Conservation (phyloP, 2,888 invertebrate genomes). For the Nasonia oneida region DNA sequence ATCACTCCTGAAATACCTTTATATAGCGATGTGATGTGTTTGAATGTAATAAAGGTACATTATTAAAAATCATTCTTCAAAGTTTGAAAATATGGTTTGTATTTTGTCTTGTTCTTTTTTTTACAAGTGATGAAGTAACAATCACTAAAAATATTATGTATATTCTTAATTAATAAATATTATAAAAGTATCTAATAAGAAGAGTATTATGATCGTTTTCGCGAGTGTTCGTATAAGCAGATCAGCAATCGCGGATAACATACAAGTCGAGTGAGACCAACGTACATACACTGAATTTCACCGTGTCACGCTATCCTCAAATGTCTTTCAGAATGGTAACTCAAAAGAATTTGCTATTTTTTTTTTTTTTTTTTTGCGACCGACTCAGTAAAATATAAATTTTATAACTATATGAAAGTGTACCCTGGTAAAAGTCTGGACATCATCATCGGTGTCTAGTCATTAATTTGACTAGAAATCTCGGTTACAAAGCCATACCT, state of each 20-base stretch:
- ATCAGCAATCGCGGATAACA: slow-evolving; percentile 37
- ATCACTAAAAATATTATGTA: slow-evolving; percentile 66
- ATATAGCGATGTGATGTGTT: not conserved
- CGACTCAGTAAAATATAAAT: not conserved
- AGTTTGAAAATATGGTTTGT: slow-evolving; percentile 65
- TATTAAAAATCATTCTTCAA: slow-evolving; percentile 37
- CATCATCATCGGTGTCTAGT: not conserved
- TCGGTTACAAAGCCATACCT: not conserved
- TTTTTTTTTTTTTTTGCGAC: not conserved
- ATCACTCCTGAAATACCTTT: not conserved
- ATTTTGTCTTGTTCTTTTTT: slow-evolving; percentile 51
- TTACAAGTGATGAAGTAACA: slow-evolving; percentile 63
- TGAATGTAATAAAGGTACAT: slow-evolving; percentile 29
- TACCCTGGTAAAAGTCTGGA: slow-evolving; percentile 14
- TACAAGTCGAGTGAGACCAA: slow-evolving; percentile 12
- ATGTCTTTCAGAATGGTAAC: slow-evolving; percentile 45
- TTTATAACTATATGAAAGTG: slow-evolving; percentile 1
- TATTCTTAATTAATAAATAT: slow-evolving; percentile 69
- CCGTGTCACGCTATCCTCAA: slow-evolving; percentile 20
- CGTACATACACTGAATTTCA: slow-evolving; percentile 18
- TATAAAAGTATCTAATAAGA: slow-evolving; percentile 64
- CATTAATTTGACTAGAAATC: not conserved
- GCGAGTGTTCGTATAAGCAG: slow-evolving; percentile 26
- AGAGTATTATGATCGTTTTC: slow-evolving; percentile 55
- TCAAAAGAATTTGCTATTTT: slow-evolving; percentile 27